Base-by-base conservation (phyloP, 2,113 vertebrate species). In the Onychostoma macrolepis region DNA sequence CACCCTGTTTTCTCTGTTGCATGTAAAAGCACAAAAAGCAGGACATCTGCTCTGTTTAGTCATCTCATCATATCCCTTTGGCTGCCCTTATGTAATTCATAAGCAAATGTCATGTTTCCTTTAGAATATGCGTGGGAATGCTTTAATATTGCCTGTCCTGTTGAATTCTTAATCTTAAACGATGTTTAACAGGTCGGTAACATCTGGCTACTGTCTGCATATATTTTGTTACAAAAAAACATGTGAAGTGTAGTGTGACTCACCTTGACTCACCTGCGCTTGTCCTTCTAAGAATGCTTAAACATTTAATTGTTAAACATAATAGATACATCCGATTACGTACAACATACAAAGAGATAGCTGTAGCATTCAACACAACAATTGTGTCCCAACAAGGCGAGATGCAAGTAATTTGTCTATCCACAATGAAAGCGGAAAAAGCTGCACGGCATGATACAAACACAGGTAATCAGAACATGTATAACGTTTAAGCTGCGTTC, bases 41-140 rank as follows among this genome's bases (percentile, higher is more conserved):
- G 10, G 74, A 63, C 74, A 78, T 85, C 21, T 63, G 15, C 36
- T 50, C n/a, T 11, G 26, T 43, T 76, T 77, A 76, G 36, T 61
- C 26, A 43, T 77, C 12, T 41, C 50, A 50, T 13, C 41, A 69
- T 7, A 33, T 15, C 63, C 61, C 28, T 19, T 48, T 71, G 80
- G 63, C 61, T 24, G 80, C 26, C n/a, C 26, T 69, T 33, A 83
- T 83, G 63, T 71, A 21, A 45, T 65, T 45, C n/a, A 82, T 12
- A 13, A 50, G 80, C 63, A 83, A 83, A 83, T 83, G 63, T 69
- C 80, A 83, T 13, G 41, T 11, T 45, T 67, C 17, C 38, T 82
- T 67, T 8, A 81, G 58, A 80, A 41, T 41, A 53, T n/a, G 24
- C 30, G 41, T 78, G 75, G 26, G 4, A 80, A 63, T 63, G 33